These are phyloP conservation scores for Eupithecia pulchellata DNA, from an alignment of 2,888 invertebrate genomes.

Conservation along the genomic window DNA sequence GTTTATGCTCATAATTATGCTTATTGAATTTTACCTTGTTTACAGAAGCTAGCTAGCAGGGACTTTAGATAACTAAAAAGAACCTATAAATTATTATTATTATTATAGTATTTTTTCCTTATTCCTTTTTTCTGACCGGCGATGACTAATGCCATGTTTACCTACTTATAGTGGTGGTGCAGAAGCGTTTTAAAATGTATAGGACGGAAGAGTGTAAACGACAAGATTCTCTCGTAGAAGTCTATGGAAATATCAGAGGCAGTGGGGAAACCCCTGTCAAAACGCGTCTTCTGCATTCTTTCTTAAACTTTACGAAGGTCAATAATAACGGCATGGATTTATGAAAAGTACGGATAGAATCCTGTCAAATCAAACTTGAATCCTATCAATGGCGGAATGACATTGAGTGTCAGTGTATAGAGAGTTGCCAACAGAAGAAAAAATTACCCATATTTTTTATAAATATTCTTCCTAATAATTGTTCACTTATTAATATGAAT, in stretches of 20 bases:
- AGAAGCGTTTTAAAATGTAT: neutral
- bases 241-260: neutral
- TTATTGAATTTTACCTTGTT: neutral
- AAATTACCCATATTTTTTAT: too few relatives aligned
- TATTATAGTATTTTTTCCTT: neutral
- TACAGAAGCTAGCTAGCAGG: neutral
- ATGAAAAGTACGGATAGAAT: too few relatives aligned
- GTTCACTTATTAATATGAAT: too few relatives aligned
- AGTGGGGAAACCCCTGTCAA: neutral
- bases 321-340: too few relatives aligned
- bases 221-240: too few relatives aligned
- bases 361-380: too few relatives aligned
- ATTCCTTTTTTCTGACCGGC: neutral
- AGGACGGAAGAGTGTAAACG: neutral
- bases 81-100: neutral
- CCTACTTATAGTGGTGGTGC: neutral
- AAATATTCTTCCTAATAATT: too few relatives aligned
- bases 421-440: too few relatives aligned
- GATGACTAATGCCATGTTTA: neutral
- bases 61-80: neutral
- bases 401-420: too few relatives aligned
- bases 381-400: too few relatives aligned
- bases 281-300: neutral
- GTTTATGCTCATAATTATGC: too few relatives aligned
- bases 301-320: neutral